phyloP scores from a whole-genome alignment of 1,140 invertebrate genomes.

The Pogonomyrmex barbatus region DNA sequence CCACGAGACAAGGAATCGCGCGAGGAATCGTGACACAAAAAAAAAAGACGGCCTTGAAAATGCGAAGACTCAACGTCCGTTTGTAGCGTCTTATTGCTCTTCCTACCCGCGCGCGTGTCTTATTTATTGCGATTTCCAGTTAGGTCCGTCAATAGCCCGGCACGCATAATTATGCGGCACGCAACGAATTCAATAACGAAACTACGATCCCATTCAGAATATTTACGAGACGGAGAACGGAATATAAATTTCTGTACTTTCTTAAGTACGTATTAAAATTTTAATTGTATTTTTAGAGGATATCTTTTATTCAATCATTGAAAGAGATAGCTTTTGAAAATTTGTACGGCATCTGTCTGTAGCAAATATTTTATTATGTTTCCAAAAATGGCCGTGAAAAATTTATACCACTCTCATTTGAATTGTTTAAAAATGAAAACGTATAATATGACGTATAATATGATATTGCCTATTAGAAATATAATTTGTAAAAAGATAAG shows the following conservation, averaged over 20 bases:
- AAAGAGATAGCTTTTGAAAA: background rate
- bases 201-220: background rate
- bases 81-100: constrained; percentile 12
- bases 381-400: constrained; percentile 19
- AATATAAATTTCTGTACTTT: background rate
- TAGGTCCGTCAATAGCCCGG: background rate
- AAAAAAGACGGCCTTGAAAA: constrained; percentile 39
- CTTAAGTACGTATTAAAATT: background rate
- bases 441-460: background rate
- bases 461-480: constrained; percentile 59
- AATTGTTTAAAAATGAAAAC: constrained; percentile 65
- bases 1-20: background rate
- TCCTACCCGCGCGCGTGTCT: background rate
- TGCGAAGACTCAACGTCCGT: background rate
- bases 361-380: background rate
- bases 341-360: too few species aligned
- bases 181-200: constrained; percentile 5
- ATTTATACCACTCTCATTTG: constrained; percentile 51
- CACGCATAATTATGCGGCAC: background rate
- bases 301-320: background rate
- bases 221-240: background rate
- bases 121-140: constrained; percentile 13
- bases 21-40: background rate
- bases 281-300: background rate
- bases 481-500: constrained; percentile 57